Conservation (phyloP, 2,797 vertebrate species). For the Allenopithecus nigroviridis region DNA sequence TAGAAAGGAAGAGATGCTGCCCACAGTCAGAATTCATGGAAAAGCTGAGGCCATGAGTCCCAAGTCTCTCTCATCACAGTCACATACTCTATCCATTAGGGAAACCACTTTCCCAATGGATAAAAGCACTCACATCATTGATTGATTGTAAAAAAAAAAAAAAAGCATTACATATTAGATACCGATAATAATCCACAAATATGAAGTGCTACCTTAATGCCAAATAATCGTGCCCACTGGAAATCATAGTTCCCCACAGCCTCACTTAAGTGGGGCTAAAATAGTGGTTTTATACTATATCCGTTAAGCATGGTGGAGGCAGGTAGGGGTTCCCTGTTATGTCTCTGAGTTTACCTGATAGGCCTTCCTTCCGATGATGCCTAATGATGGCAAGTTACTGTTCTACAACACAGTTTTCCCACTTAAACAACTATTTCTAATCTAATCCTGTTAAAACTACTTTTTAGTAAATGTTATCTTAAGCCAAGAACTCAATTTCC, state of each 20-base stretch:
- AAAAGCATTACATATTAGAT: background rate
- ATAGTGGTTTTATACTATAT: background rate
- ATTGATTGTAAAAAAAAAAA: background rate
- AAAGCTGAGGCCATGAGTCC: background rate
- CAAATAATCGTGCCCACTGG: background rate
- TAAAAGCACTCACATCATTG: background rate
- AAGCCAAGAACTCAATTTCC: background rate
- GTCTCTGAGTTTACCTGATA: constrained; percentile 7
- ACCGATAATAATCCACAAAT: background rate
- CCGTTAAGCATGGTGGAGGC: background rate
- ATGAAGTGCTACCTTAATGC: background rate
- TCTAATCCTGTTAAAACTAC: constrained; percentile 22
- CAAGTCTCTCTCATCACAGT: background rate
- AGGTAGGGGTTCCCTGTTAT: background rate
- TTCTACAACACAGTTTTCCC: background rate
- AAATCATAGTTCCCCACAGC: background rate
- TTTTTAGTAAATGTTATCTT: background rate
- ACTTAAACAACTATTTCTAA: constrained; percentile 40
- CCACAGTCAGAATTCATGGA: background rate
- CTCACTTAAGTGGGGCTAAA: constrained; percentile 1
- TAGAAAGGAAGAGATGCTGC: background rate
- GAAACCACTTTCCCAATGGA: background rate
- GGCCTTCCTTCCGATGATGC: background rate
- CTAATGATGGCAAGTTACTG: background rate
- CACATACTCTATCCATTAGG: background rate